phyloP scores from a whole-genome alignment of 2,888 invertebrate genomes.

The Cataglyphis albicans region DNA sequence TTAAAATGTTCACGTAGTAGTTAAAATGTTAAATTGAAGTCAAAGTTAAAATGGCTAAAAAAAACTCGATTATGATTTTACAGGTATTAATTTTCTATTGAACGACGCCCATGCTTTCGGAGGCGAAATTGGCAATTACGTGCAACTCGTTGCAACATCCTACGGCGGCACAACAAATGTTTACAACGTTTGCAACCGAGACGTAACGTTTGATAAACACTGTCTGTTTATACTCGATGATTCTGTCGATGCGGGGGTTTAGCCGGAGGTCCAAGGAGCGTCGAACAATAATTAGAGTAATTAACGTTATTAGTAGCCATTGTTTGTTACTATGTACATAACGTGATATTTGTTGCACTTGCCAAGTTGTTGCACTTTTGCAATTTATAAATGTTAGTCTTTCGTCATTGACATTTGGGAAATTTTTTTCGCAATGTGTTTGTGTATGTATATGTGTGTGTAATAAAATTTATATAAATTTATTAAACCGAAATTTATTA shows the following conservation, averaged over 20 bases:
- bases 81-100: background rate
- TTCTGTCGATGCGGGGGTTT: slow-evolving; percentile 72
- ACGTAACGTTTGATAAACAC: slow-evolving; percentile 61
- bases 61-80: slow-evolving; percentile 3
- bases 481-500: background rate
- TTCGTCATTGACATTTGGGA: background rate
- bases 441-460: background rate
- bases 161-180: slow-evolving; percentile 34
- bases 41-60: background rate
- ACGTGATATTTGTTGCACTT: slow-evolving; percentile 4
- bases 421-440: background rate
- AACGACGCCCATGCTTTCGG: slow-evolving; percentile 14
- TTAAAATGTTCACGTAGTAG: background rate
- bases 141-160: background rate
- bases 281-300: slow-evolving; percentile 63
- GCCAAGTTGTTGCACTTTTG: slow-evolving; percentile 1
- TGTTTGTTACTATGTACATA: slow-evolving; percentile 70
- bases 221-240: slow-evolving; percentile 65
- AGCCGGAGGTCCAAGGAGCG: slow-evolving; percentile 68
- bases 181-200: slow-evolving; percentile 30
- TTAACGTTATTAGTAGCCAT: slow-evolving; percentile 77
- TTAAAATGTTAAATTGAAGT: slow-evolving; percentile 6
- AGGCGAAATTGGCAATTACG: slow-evolving; percentile 9
- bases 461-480: background rate
- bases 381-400: slow-evolving; percentile 6